These are phyloP conservation scores for Xanthia togata DNA, from an alignment of 2,888 invertebrate genomes.

Conservation along the genomic window DNA sequence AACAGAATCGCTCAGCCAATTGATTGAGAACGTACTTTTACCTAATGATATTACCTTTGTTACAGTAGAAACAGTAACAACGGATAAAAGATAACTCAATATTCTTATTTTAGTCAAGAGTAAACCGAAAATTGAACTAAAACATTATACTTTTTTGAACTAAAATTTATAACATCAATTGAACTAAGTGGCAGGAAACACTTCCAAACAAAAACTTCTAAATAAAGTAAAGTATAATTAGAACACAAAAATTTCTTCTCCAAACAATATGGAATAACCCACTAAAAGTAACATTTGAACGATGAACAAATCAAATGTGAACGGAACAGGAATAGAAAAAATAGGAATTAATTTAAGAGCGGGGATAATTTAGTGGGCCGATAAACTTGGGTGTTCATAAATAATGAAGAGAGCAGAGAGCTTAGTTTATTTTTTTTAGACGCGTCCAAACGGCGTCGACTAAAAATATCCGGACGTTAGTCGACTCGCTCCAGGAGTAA, in stretches of 20 bases:
- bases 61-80: background rate
- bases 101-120: background rate
- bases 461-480: slow-evolving; percentile 86
- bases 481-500: slow-evolving; percentile 79
- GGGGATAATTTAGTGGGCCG: slow-evolving; percentile 76
- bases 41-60: background rate
- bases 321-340: slow-evolving; percentile 68
- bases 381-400: slow-evolving; percentile 84
- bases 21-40: background rate
- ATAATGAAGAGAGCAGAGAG: slow-evolving; percentile 79
- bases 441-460: slow-evolving; percentile 82
- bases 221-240: slow-evolving; percentile 28
- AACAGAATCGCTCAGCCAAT: background rate
- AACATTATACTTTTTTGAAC: background rate
- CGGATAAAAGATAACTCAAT: background rate
- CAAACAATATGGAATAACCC: slow-evolving; percentile 52
- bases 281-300: slow-evolving; percentile 54
- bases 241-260: slow-evolving; percentile 44
- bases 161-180: background rate
- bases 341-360: slow-evolving; percentile 73
- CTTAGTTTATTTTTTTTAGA: slow-evolving; percentile 79
- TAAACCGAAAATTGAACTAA: background rate
- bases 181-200: slow-evolving; percentile 18
- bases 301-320: slow-evolving; percentile 64
- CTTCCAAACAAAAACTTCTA: slow-evolving; percentile 13